phyloP scores from a whole-genome alignment of 2,113 vertebrate genomes.

The Pimephales promelas region DNA sequence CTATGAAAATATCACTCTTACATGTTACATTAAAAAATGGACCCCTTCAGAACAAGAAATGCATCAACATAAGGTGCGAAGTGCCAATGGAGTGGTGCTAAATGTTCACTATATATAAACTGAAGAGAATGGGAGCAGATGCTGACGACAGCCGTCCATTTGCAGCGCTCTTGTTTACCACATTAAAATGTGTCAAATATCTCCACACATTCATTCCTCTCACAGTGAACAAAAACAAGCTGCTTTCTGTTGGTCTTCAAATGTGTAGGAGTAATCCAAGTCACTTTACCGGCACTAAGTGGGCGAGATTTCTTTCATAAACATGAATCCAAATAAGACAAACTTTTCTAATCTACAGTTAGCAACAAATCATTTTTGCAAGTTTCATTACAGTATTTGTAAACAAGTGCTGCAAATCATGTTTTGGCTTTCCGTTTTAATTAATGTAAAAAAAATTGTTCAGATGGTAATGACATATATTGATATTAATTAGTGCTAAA shows the following conservation, averaged over 20 bases:
- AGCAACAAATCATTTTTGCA: not conserved
- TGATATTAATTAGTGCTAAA: constrained; percentile 13
- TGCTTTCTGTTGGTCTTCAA: constrained; percentile 21
- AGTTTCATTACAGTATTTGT: constrained; percentile 23
- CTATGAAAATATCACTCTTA: constrained; percentile 19
- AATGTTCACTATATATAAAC: not conserved
- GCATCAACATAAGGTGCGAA: constrained; percentile 8
- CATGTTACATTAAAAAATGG: constrained; percentile 26
- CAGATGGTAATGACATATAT: not conserved
- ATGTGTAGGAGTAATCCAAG: constrained; percentile 2
- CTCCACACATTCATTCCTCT: not conserved
- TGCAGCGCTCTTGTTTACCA: not conserved
- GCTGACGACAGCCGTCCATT: not conserved
- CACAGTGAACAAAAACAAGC: constrained; percentile 13
- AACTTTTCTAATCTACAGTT: not conserved
- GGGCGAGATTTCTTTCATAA: not conserved
- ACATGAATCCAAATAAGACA: constrained; percentile 2
- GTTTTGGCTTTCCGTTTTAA: not conserved
- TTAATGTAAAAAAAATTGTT: not conserved
- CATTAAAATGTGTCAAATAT: constrained; percentile 7
- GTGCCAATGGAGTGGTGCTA: not conserved
- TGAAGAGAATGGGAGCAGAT: not conserved
- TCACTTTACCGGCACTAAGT: constrained; percentile 21
- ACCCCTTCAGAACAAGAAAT: constrained; percentile 35
- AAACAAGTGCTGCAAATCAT: constrained; percentile 9